A percentile compares a stretch with the other conserved stretches of the same genome.
Conservation (phyloP, 1,140 invertebrate species). For the Drosophila kurseongensis region DNA sequence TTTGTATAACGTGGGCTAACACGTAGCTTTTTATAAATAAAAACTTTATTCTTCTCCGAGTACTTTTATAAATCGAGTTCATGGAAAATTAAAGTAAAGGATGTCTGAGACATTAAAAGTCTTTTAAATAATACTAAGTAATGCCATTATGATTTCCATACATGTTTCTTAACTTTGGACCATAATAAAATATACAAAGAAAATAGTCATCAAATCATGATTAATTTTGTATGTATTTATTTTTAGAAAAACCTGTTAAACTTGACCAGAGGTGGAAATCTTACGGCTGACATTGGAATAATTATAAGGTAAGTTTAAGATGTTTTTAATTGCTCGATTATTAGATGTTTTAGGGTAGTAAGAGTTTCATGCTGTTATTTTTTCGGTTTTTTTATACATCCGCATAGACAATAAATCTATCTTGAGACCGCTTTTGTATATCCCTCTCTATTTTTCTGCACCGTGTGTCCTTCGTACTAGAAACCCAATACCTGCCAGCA, state of each 20-base stretch:
- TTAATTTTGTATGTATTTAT: neutral
- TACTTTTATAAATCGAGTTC: no score
- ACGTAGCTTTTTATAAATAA: no score
- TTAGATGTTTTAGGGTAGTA: constrained; percentile 3
- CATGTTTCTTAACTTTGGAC: neutral
- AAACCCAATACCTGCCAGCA: constrained; percentile 63
- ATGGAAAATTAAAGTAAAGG: no score
- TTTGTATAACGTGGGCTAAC: neutral
- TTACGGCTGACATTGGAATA: constrained; percentile 2
- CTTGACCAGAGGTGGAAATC: constrained; percentile 12
- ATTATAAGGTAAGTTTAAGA: constrained; percentile 9
- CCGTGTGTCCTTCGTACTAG: constrained; percentile 52
- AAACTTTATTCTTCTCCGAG: no score
- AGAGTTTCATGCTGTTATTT: neutral
- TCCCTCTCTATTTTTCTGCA: constrained; percentile 12
- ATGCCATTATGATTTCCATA: no score
- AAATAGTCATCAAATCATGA: neutral
- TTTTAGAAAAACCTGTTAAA: constrained; percentile 9
- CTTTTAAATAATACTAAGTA: no score
- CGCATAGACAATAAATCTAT: constrained; percentile 30
- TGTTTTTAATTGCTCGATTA: neutral
- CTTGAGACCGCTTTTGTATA: constrained; percentile 16
- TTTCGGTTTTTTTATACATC: neutral
- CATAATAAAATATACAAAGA: no score
- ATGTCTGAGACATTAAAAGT: no score